These are phyloP conservation scores for Todiramphus saurophagus DNA, from an alignment of 2,113 vertebrate genomes.

Conservation along the genomic window DNA sequence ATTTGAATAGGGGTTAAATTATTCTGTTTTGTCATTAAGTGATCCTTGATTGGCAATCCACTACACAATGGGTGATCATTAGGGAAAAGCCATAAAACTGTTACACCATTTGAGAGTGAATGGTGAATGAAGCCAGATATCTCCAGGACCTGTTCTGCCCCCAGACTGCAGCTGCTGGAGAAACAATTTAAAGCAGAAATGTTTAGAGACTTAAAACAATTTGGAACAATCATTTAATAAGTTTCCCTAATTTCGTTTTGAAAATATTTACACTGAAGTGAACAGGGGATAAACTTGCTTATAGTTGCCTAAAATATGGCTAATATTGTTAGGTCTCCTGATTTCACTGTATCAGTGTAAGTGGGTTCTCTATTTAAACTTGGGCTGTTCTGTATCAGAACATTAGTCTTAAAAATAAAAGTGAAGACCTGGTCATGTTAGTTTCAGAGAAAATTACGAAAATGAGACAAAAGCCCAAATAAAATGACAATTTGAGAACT, in stretches of 20 bases:
- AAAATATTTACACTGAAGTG: neutral
- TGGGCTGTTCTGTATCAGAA: neutral
- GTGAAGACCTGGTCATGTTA: neutral
- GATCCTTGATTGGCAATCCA: conserved; percentile 86
- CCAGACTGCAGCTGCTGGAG: neutral
- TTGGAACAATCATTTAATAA: neutral
- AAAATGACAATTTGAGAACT: neutral
- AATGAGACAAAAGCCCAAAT: neutral
- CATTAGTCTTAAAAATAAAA: neutral
- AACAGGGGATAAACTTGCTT: neutral
- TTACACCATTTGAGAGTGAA: conserved; percentile 75
- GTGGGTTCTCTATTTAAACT: neutral
- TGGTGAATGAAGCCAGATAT: conserved; percentile 80
- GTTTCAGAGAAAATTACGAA: neutral
- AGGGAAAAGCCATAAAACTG: conserved; percentile 85
- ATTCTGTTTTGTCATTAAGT: conserved; percentile 85
- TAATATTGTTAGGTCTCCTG: neutral
- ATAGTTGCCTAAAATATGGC: neutral
- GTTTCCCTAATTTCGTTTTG: neutral
- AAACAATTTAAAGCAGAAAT: neutral
- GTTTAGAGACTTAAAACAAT: neutral
- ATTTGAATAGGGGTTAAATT: conserved; percentile 83
- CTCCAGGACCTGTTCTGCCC: conserved; percentile 24
- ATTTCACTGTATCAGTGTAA: neutral
- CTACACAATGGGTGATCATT: conserved; percentile 83